These are phyloP conservation scores for Scaptomyza flava DNA, from an alignment of 2,888 invertebrate genomes.

Conservation along the genomic window DNA sequence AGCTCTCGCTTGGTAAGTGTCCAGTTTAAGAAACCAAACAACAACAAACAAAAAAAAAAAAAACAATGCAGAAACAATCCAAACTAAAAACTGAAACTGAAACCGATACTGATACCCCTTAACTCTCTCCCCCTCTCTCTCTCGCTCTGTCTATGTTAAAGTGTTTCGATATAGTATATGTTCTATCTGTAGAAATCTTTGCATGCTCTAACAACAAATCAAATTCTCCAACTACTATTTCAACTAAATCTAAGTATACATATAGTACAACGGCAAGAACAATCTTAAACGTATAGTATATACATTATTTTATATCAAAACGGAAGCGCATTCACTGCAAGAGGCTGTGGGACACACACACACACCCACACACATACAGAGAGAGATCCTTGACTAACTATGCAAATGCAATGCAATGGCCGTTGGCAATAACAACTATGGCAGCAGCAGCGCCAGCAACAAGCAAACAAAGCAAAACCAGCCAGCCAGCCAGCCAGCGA, in stretches of 20 bases:
- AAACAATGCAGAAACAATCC: slow-evolving; percentile 16
- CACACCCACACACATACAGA: background rate
- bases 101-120: slow-evolving; percentile 15
- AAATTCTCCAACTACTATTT: slow-evolving; percentile 19
- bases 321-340: slow-evolving; percentile 45
- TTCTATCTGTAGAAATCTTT: slow-evolving; percentile 40
- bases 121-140: background rate
- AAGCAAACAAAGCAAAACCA: slow-evolving; percentile 21
- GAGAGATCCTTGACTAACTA: slow-evolving; percentile 56
- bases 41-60: no score
- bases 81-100: slow-evolving; percentile 13
- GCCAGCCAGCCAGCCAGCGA: background rate
- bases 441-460: slow-evolving; percentile 6
- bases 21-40: slow-evolving; percentile 9
- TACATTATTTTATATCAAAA: slow-evolving; percentile 24
- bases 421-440: slow-evolving; percentile 49
- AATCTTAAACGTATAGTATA: background rate
- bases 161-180: slow-evolving; percentile 35
- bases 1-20: slow-evolving; percentile 95
- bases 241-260: background rate
- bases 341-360: slow-evolving; percentile 23
- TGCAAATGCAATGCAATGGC: slow-evolving; percentile 55
- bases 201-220: slow-evolving; percentile 46
- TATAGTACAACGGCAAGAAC: background rate
- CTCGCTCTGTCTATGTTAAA: slow-evolving; percentile 1